Evolutionary conservation across 2,113 vertebrate species (phyloP), one percentile per base, ranked within the genome.

Genomic region (Verasper variegatus): DNA sequence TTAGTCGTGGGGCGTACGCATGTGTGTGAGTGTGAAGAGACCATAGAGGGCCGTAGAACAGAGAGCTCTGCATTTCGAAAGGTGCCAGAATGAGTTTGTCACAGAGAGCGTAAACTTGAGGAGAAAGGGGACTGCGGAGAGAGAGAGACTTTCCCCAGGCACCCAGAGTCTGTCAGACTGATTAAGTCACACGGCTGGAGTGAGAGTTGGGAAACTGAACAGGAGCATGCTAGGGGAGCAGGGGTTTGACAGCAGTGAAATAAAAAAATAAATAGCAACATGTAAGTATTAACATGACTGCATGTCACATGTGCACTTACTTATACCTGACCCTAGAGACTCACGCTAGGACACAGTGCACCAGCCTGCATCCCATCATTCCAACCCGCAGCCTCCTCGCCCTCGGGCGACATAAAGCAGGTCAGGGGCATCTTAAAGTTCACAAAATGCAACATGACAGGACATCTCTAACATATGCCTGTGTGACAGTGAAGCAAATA

Each of bases 71-170:
- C 79, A 91, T 95, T 91, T 92, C 15, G 80, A 84, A 95, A 94
- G 83, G 80, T 95, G 96, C 95, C 97, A 96, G 81, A 95, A 94
- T 94, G 92, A 88, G 93, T 98, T 97, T 97, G 95, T 95, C 88
- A 92, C 82, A 82, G 86, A 59, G 15, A 65, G 93, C 87, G 87
- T 94, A 95, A 95, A 96, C 86, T 93, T 87, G 90, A 92, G 94
- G 95, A 79, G 91, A 95, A 95, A 94, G 88, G 94, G 88, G 84
- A 93, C 83, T 89, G 89, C 18, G 78, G 82, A 90, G 88, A 88
- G 93, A 81, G 93, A 85, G 87, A 92, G 91, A 89, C 85, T 91
- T 93, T 94, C 92, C 95, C 77, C 77, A 92, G 95, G 96, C 96
- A 95, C 93, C 95, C 89, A 91, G 92, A 95, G 93, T 86, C 95